Evolutionary conservation across 2,113 vertebrate genomes (phyloP).

Genomic region (Deroptyus accipitrinus): DNA sequence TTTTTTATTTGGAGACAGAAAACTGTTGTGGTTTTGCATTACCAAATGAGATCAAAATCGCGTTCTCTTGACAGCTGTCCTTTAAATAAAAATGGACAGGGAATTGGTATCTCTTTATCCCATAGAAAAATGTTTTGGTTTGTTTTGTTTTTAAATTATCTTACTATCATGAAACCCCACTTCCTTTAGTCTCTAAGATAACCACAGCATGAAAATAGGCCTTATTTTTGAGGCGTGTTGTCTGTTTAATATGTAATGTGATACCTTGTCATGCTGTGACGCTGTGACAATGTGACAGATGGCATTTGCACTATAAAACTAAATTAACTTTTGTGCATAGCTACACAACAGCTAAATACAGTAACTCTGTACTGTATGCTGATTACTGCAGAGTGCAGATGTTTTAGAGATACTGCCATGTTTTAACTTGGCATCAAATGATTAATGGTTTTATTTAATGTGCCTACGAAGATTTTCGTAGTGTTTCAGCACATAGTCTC

Average conservation of each 20-base stretch:
- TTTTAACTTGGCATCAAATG: conserved; percentile 14
- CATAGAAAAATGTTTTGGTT: not conserved
- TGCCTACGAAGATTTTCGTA: not conserved
- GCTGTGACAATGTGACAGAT: conserved; percentile 74
- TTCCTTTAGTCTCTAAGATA: conserved; percentile 44
- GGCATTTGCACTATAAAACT: conserved; percentile 65
- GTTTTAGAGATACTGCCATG: conserved; percentile 43
- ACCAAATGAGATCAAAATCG: not conserved
- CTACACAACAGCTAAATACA: conserved; percentile 59
- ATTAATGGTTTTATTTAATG: conserved; percentile 12
- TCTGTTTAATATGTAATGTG: conserved; percentile 78
- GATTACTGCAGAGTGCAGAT: conserved; percentile 66
- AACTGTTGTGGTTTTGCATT: not conserved
- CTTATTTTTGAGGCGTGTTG: conserved; percentile 59
- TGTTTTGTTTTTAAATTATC: not conserved
- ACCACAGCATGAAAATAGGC: conserved; percentile 47
- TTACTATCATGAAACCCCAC: not conserved
- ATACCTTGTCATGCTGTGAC: conserved; percentile 75
- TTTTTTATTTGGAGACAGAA: not conserved
- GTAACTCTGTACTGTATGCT: conserved; percentile 50
- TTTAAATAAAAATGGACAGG: not conserved
- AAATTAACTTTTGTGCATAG: conserved; percentile 75
- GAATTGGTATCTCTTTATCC: not conserved
- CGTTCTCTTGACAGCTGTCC: not conserved
- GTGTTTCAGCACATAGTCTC: not conserved